Evolutionary conservation across 2,888 invertebrate genomes (phyloP).

Genomic region (Calliopum simillimum): DNA sequence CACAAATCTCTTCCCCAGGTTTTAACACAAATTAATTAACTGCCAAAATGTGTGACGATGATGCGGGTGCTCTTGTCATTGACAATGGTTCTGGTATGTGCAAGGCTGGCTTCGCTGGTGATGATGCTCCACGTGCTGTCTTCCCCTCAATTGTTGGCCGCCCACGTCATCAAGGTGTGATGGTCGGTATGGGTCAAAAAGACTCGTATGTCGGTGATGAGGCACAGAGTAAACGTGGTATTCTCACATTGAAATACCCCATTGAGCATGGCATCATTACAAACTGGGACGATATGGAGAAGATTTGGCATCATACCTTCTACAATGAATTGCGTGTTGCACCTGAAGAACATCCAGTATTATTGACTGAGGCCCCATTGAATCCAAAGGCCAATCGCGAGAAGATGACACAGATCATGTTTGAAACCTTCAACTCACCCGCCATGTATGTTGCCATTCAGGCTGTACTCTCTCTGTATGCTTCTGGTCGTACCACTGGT

Average conservation of each 20-base stretch:
- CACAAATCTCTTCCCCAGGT: conserved; percentile 11
- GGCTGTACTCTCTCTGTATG: conserved; percentile 92
- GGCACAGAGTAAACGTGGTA: conserved; percentile 96
- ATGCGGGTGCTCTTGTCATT: conserved; percentile 92
- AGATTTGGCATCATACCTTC: conserved; percentile 99
- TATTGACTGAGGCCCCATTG: conserved; percentile 87
- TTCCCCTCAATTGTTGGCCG: conserved; percentile 97
- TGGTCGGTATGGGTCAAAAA: conserved; percentile 99
- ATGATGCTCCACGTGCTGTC: conserved; percentile 90
- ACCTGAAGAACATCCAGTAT: conserved; percentile 91
- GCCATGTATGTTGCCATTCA: conserved; percentile 96
- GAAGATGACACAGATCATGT: conserved; percentile 95
- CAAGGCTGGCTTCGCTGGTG: conserved; percentile 96
- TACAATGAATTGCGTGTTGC: conserved; percentile 97
- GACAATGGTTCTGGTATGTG: conserved; percentile 99
- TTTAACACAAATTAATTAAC: conserved; percentile 54
- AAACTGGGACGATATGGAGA: conserved; percentile 99
- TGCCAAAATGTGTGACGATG: conserved; percentile 87
- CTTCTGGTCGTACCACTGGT: conserved; percentile 96
- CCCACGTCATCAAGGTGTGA: conserved; percentile 92
- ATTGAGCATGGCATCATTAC: conserved; percentile 98
- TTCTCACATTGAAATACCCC: conserved; percentile 94
- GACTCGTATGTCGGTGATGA: conserved; percentile 97
- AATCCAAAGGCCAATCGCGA: conserved; percentile 91
- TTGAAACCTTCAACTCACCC: conserved; percentile 92